A percentile compares a stretch with the other conserved stretches of the same genome.
Evolutionary conservation across 2,888 invertebrate genomes (phyloP).

Genomic region (Pristionchus arcanus): DNA sequence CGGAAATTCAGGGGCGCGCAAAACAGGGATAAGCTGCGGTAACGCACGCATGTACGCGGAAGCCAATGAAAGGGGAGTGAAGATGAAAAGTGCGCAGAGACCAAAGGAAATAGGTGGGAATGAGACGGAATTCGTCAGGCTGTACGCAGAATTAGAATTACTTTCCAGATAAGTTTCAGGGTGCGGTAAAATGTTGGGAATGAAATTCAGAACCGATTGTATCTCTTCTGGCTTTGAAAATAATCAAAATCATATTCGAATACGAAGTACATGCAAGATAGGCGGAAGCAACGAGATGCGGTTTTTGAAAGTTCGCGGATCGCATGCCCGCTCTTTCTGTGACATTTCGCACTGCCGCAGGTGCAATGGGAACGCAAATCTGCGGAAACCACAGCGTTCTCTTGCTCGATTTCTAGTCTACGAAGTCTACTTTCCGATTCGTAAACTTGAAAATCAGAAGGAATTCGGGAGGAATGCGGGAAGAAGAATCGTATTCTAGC

Average conservation of each 20-base stretch:
- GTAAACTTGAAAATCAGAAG: no score
- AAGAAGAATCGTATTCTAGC: background rate
- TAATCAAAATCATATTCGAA: no score
- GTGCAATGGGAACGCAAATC: background rate
- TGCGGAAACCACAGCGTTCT: background rate
- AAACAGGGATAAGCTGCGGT: background rate
- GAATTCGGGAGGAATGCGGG: no score
- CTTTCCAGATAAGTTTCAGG: no score
- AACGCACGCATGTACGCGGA: background rate
- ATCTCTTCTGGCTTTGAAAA: background rate
- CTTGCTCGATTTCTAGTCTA: background rate
- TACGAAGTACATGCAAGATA: no score
- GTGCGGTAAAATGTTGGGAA: no score
- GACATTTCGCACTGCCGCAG: background rate
- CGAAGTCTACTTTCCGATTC: no score
- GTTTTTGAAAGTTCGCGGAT: background rate
- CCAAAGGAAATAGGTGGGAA: background rate
- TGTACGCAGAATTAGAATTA: no score
- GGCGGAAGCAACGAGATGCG: background rate
- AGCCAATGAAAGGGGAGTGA: background rate
- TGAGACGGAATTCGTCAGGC: background rate
- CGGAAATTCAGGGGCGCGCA: background rate
- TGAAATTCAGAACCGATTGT: background rate
- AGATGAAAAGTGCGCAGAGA: background rate
- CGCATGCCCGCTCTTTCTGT: background rate